A percentile compares a stretch with the other conserved stretches of the same genome.
Conservation (phyloP, 2,888 invertebrate species). For the Phengaris arion region DNA sequence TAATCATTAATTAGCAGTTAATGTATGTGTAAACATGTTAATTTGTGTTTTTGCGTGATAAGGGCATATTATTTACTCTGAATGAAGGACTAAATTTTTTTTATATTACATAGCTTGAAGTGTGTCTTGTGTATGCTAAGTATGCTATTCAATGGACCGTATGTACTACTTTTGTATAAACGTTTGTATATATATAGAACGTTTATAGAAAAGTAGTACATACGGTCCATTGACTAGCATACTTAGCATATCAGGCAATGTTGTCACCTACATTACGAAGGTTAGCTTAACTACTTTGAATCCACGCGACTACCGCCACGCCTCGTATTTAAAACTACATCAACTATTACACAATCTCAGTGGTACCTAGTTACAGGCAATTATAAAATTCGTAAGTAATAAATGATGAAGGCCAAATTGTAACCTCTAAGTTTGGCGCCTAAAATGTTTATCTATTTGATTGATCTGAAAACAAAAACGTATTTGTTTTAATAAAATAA, state of each 20-base stretch:
- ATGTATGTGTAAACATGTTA: not conserved
- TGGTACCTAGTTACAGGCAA: conserved; percentile 51
- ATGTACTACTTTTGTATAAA: too few relatives aligned
- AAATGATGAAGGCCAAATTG: conserved; percentile 45
- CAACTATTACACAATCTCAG: conserved; percentile 41
- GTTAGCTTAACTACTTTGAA: conserved; percentile 45
- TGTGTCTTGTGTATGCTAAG: too few relatives aligned
- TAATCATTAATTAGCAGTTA: conserved; percentile 14
- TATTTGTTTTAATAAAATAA: not conserved
- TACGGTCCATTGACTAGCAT: not conserved
- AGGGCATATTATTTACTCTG: conserved; percentile 7
- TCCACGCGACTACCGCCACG: conserved; percentile 41
- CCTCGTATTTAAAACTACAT: conserved; percentile 53
- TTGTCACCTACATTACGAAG: conserved; percentile 62
- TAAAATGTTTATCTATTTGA: conserved; percentile 34
- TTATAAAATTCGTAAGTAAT: conserved; percentile 54
- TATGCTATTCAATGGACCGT: too few relatives aligned
- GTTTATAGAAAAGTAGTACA: not conserved
- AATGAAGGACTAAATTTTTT: not conserved
- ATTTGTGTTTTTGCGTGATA: conserved; percentile 6
- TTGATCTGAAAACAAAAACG: conserved; percentile 16
- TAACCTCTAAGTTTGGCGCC: conserved; percentile 37
- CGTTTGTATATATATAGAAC: not conserved
- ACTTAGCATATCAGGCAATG: conserved; percentile 35
- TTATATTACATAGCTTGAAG: not conserved